Evolutionary conservation across 1,140 invertebrate species (phyloP).

Genomic region (Trichonephila clavata): DNA sequence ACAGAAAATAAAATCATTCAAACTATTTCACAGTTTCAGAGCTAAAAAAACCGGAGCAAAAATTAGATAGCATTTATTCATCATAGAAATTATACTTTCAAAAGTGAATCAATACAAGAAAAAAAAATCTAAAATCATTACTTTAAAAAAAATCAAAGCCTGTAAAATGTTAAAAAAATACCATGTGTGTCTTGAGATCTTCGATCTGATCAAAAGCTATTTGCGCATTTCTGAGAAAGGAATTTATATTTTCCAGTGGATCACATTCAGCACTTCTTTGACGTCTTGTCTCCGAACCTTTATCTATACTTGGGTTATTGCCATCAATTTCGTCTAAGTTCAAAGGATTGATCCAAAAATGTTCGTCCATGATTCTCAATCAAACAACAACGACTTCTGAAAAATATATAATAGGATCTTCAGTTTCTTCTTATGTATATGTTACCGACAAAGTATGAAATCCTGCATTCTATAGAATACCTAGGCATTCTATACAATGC

Average conservation of each 20-base stretch:
- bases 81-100: too few species aligned
- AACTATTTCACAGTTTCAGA: too few species aligned
- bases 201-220: neutral
- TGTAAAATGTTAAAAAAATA: neutral
- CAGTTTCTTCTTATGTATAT: too few species aligned
- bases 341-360: constrained; percentile 27
- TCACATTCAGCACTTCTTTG: neutral
- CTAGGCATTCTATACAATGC: too few species aligned
- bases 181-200: constrained; percentile 1
- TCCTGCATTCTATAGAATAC: too few species aligned
- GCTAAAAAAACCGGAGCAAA: too few species aligned
- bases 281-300: neutral
- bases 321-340: neutral
- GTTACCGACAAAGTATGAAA: too few species aligned
- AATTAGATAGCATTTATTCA: too few species aligned
- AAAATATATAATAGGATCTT: neutral
- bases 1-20: too few species aligned
- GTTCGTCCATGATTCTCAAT: neutral
- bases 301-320: neutral
- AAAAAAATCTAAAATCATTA: neutral
- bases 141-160: neutral
- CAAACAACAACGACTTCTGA: neutral
- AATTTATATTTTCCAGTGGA: neutral
- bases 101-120: neutral
- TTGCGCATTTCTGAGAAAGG: neutral